Base-by-base conservation (phyloP, 2,113 vertebrate species). In the Peromyscus leucopus region DNA sequence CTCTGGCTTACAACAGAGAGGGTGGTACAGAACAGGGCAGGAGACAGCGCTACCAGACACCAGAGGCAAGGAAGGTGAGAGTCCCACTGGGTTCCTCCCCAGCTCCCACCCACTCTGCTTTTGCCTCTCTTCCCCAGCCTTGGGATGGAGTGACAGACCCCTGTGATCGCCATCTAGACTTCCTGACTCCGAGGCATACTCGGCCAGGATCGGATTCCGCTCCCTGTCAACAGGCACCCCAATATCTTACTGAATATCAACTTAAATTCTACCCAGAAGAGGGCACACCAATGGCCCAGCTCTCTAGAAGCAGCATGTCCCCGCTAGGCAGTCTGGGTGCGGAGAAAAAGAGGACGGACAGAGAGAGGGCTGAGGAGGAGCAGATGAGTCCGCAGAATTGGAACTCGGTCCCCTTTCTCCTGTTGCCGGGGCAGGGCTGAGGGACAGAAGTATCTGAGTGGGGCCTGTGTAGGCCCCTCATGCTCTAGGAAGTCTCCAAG, bases 131-230 rank as follows among this genome's bases (percentile, higher is more conserved):
- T 33, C 67, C 42, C n/a, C 26, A 71, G 33, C 17, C 74, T 67
- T 33, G 5, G 4, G 46, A 83, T 22, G 5, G 13, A 69, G n/a
- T 16, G 42, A 42, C 28, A n/a, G 74, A 69, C 24, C n/a, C 48
- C 42, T 55, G 46, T 28, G 7, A 15, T 48, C 17, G 85, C 26
- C 17, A 46, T 4, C 46, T 90, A 76, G 79, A 59, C 46, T 71
- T 87, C 39, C 78, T 76, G 84, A 92, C 36, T 90, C 82, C 21
- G 39, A 93, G 90, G 79, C 48, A 17, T 31, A 13, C 16, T 55
- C 93, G 75, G 33, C 84, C 63, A 91, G 89, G 46, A 92, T 59
- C 80, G 83, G 71, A 74, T 90, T 80, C 83, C n/a, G 21, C 51
- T 46, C 51, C 59, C 33, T 13, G 8, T 61, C 75, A 89, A 65